phyloP scores from a whole-genome alignment of 2,113 vertebrate genomes.

The Xerus inauris region DNA sequence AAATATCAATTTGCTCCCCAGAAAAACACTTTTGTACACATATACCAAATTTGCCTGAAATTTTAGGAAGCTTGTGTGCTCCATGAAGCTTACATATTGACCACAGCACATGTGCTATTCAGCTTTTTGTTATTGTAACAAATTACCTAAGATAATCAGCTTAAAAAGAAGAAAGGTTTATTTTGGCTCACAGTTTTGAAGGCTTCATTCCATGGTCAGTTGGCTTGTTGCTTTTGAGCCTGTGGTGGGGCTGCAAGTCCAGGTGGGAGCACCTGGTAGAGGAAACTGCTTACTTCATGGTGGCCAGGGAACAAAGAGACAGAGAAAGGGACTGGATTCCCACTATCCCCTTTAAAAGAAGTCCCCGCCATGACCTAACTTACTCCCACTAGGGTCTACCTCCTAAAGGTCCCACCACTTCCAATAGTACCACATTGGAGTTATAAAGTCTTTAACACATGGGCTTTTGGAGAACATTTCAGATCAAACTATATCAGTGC shows the following conservation, averaged over 20 bases:
- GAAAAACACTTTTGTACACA: neutral
- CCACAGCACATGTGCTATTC: neutral
- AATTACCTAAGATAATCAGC: neutral
- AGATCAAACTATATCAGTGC: neutral
- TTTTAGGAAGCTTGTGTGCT: neutral
- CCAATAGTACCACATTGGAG: neutral
- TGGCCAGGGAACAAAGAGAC: neutral
- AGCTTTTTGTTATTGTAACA: neutral
- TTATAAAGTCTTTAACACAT: neutral
- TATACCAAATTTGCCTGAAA: neutral
- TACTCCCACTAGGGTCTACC: neutral
- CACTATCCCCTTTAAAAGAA: neutral
- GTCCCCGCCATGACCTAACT: neutral
- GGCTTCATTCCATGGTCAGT: neutral
- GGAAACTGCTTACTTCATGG: neutral
- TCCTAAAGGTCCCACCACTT: neutral
- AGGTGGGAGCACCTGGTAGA: neutral
- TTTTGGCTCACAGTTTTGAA: neutral
- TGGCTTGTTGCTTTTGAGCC: neutral
- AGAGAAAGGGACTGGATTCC: neutral
- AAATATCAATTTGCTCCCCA: neutral
- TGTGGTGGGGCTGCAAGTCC: no score
- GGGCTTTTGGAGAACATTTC: neutral
- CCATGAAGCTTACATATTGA: neutral
- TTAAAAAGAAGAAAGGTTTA: neutral